Conservation (phyloP, 1,140 invertebrate genomes). For the Drosophila ambigua region DNA sequence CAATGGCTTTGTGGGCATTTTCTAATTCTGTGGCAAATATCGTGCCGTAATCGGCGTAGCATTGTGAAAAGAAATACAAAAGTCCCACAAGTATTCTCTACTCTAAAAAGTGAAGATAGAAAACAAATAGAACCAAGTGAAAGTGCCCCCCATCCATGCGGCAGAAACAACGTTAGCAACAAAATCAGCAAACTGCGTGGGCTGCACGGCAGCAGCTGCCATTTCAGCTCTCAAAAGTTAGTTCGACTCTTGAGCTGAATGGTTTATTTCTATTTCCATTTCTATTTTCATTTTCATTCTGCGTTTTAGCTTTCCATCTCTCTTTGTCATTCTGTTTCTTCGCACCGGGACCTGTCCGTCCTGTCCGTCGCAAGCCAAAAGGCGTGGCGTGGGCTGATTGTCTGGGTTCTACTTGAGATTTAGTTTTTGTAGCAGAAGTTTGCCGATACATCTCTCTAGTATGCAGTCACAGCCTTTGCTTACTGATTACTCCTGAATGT, state of each 20-base stretch:
- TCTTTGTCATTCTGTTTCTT: neutral
- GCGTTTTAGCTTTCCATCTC: slow-evolving; percentile 1
- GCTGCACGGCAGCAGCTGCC: slow-evolving; percentile 35
- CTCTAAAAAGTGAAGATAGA: slow-evolving; percentile 31
- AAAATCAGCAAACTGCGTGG: slow-evolving; percentile 34
- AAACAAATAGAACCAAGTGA: slow-evolving; percentile 35
- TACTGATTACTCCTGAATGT: too few species aligned
- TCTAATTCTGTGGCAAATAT: slow-evolving; percentile 59
- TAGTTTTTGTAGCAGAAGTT: slow-evolving; percentile 34
- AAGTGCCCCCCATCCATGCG: slow-evolving; percentile 29
- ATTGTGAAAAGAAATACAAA: slow-evolving; percentile 34
- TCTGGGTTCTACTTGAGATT: slow-evolving; percentile 11
- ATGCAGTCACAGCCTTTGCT: too few species aligned
- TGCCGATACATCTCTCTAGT: neutral
- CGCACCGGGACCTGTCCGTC: neutral
- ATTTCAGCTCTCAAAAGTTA: slow-evolving; percentile 69
- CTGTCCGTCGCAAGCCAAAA: slow-evolving; percentile 17
- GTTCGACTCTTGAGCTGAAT: slow-evolving; percentile 50
- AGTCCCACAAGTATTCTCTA: slow-evolving; percentile 14
- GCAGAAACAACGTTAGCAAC: slow-evolving; percentile 32
- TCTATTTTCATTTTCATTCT: slow-evolving; percentile 32
- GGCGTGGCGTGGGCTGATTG: slow-evolving; percentile 59
- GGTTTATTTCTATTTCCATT: slow-evolving; percentile 31
- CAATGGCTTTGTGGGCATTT: slow-evolving; percentile 54
- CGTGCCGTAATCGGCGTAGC: slow-evolving; percentile 66